phyloP scores from a whole-genome alignment of 1,140 invertebrate genomes.

The Cydia amplana region DNA sequence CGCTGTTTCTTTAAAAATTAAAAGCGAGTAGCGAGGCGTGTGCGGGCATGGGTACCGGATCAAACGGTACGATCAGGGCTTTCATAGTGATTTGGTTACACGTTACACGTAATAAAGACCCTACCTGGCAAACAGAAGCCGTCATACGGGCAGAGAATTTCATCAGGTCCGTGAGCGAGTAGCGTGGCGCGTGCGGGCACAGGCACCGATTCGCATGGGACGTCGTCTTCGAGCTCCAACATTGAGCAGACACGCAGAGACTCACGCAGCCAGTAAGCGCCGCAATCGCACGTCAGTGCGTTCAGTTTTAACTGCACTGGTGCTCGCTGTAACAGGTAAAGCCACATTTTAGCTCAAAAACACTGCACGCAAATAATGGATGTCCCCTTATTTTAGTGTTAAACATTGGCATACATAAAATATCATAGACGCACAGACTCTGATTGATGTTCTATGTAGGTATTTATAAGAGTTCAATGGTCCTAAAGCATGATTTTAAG shows the following conservation, averaged over 20 bases:
- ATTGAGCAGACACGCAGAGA: not conserved
- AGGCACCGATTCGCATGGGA: not conserved
- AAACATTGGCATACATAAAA: too few species aligned
- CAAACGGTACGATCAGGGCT: too few species aligned
- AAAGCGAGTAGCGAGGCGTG: too few species aligned
- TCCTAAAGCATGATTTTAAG: too few species aligned
- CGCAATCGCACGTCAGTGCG: not conserved
- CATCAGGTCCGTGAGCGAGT: not conserved
- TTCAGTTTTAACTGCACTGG: not conserved
- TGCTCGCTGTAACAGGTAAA: not conserved
- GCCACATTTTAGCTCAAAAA: not conserved
- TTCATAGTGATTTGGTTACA: too few species aligned
- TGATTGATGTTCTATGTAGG: too few species aligned
- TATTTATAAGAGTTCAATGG: too few species aligned
- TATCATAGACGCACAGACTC: too few species aligned
- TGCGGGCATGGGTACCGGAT: too few species aligned
- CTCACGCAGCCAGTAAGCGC: not conserved
- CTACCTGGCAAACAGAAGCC: slow-evolving; percentile 2
- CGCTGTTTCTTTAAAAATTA: too few species aligned
- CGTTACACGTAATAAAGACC: not conserved
- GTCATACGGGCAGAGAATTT: not conserved
- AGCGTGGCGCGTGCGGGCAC: not conserved
- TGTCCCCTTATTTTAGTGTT: too few species aligned
- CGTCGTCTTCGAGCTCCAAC: not conserved
- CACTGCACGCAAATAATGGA: not conserved